phyloP scores from a whole-genome alignment of 2,113 vertebrate species.

The Steatornis caripensis region DNA sequence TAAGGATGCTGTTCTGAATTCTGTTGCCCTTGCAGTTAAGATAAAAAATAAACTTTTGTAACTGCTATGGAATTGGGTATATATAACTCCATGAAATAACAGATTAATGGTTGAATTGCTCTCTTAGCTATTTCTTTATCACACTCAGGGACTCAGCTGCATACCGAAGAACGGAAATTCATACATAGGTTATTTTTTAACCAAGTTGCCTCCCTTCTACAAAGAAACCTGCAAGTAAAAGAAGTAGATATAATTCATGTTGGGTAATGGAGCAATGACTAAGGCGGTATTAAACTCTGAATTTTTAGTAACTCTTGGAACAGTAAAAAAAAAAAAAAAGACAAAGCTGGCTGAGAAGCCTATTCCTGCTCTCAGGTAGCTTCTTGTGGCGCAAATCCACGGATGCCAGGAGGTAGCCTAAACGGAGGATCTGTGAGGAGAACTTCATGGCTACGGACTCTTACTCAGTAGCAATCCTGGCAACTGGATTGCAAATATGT shows the following conservation, averaged over 20 bases:
- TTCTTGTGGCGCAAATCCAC: not conserved
- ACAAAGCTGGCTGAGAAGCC: not conserved
- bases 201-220: not conserved
- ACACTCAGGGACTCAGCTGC: not conserved
- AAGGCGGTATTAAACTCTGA: not conserved
- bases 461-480: not conserved
- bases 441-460: not conserved
- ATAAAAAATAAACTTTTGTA: not conserved
- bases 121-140: not conserved
- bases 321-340: not conserved
- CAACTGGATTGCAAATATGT: not conserved
- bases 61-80: not conserved
- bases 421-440: not conserved
- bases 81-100: not conserved
- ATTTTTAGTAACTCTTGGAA: not conserved
- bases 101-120: not conserved
- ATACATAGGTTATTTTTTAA: not conserved
- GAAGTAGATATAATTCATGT: not conserved
- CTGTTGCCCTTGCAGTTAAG: not conserved
- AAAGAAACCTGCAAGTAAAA: not conserved
- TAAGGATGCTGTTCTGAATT: not conserved
- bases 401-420: not conserved
- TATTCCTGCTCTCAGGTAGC: not conserved
- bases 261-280: not conserved
- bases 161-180: not conserved